Base-by-base conservation (phyloP, 2,888 invertebrate genomes). In the Hermaeophaga mercurialis region DNA sequence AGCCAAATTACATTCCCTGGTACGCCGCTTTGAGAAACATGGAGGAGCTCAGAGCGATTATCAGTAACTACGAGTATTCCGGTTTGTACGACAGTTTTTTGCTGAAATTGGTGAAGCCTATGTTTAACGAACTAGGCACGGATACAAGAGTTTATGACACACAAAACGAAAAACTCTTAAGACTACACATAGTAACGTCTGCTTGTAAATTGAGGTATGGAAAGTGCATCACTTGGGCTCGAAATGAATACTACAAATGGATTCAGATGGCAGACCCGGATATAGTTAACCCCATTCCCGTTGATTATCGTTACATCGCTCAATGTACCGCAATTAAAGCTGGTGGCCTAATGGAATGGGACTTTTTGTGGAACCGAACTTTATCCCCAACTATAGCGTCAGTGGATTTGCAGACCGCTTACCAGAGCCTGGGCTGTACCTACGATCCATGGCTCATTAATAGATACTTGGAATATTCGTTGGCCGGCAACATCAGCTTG, bases 1-100 rank as follows among this genome's bases (percentile, higher is more conserved):
- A 86, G 66, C 79, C 79, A 4, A 84, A 87, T 11, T 86, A 84
- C 66, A 79, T 86, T 2, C 88, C 89, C 0, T 90, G 89, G 90
- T 80, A 81, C 31, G 70, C 84, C 17, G 79, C 86, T 2, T 70
- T 88, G 0, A 80, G 24, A 26, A 84, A 82, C 62, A 79, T 85
- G 75, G 79, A 78, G 31, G 81, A 81, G 54, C 69, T 84, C 60
- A 78, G 78, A 56, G 72, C 79, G 26, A 81, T 81, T 48, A 68
- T 84, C 54, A 78, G 77, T 59, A 72, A 79, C 5, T 81, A 81
- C 0, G 78, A 81, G 0, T 80, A 82, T 34, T 82, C 80, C 63
- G 77, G 79, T 1, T 76, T 81, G 53, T 84, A 70, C 52, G 72
- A 73, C 28, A 72, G 69, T 36, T 75, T 72, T 56, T 59, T 75